Conservation (phyloP, 1,140 invertebrate genomes). For the Drosophila saltans region DNA sequence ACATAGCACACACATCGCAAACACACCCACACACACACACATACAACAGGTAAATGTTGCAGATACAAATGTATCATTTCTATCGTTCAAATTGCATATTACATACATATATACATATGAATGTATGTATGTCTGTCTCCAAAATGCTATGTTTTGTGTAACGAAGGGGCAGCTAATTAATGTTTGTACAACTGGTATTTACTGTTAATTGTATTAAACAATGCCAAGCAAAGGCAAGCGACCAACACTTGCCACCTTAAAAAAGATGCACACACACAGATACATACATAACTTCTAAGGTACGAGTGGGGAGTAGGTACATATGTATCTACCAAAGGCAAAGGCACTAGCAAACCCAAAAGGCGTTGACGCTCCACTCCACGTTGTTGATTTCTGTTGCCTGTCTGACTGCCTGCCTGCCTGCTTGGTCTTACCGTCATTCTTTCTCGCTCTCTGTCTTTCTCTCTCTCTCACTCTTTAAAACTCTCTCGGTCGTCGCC, state of each 20-base stretch:
- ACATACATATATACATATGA: background rate
- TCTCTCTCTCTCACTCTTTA: slow-evolving; percentile 11
- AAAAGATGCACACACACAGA: slow-evolving; percentile 25
- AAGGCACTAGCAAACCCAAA: slow-evolving; percentile 25
- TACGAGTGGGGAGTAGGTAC: slow-evolving; percentile 8
- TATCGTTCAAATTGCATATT: background rate
- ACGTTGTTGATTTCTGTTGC: slow-evolving; percentile 53
- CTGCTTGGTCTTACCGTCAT: slow-evolving; percentile 12
- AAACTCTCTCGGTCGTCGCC: slow-evolving; percentile 69
- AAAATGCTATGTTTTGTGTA: slow-evolving; percentile 29
- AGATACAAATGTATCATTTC: slow-evolving; percentile 25
- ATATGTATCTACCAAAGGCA: slow-evolving; percentile 6
- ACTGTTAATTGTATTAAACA: slow-evolving; percentile 78
- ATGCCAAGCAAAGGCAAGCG: slow-evolving; percentile 29
- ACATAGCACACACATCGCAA: background rate
- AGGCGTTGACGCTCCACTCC: slow-evolving; percentile 64
- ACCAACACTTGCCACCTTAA: slow-evolving; percentile 67
- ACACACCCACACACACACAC: background rate
- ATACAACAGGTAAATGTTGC: slow-evolving; percentile 51
- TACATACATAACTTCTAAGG: slow-evolving; percentile 22
- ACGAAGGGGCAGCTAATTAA: slow-evolving; percentile 53
- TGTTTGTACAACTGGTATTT: slow-evolving; percentile 74
- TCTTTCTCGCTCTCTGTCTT: background rate
- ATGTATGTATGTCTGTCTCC: slow-evolving; percentile 3
- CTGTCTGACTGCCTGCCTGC: slow-evolving; percentile 22